Conservation (phyloP, 2,797 vertebrate genomes). For the Triplophysa bombifrons region DNA sequence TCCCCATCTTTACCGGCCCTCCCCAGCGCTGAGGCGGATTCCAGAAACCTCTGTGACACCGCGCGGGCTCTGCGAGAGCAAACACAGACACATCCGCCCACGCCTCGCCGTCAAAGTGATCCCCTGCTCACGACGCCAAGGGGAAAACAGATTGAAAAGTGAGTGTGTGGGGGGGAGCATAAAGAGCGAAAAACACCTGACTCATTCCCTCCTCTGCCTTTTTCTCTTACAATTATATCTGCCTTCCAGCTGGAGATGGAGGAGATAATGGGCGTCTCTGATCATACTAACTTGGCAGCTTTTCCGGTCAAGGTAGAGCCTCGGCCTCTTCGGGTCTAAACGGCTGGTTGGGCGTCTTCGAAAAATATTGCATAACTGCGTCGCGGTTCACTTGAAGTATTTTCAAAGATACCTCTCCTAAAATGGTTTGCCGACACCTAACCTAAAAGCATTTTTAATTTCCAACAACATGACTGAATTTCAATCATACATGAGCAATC, state of each 20-base stretch:
- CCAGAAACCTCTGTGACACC: slow-evolving; percentile 56
- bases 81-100: slow-evolving; percentile 79
- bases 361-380: not conserved
- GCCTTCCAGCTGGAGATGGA: slow-evolving; percentile 38
- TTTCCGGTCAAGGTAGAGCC: slow-evolving; percentile 31
- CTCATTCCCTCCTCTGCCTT: slow-evolving; percentile 65
- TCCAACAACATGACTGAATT: slow-evolving; percentile 21
- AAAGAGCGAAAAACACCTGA: slow-evolving; percentile 65
- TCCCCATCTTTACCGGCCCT: slow-evolving; percentile 24
- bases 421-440: not conserved
- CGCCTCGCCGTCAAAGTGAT: slow-evolving; percentile 73
- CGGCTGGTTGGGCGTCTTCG: slow-evolving; percentile 1
- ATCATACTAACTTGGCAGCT: slow-evolving; percentile 38
- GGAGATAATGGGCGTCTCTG: slow-evolving; percentile 28
- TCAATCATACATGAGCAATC: slow-evolving; percentile 14
- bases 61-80: slow-evolving; percentile 71
- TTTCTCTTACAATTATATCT: slow-evolving; percentile 60
- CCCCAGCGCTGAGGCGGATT: slow-evolving; percentile 47
- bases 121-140: slow-evolving; percentile 72
- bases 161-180: slow-evolving; percentile 62
- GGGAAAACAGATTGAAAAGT: slow-evolving; percentile 71
- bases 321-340: slow-evolving; percentile 27
- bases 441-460: not conserved
- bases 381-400: not conserved
- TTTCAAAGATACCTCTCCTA: not conserved